Evolutionary conservation across 2,113 vertebrate species (phyloP), one percentile per base, ranked within the genome.

Genomic region (Oreotrochilus melanogaster): DNA sequence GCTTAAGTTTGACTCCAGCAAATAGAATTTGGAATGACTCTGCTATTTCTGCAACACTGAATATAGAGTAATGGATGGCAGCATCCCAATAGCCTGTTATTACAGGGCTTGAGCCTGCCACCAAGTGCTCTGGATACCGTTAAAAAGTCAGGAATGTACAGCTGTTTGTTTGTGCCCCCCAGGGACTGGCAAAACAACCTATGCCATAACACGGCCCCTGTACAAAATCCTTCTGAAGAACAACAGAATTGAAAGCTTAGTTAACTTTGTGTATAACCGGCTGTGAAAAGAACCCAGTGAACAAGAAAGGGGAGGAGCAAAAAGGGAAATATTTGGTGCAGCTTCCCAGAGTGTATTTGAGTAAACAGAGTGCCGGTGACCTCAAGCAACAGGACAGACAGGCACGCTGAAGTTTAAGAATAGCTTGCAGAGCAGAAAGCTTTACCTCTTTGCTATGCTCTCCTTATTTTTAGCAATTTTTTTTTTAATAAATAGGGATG

Each of bases 11-110:
- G 19, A 96, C 93, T 97, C 94, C 97, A 96, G 94, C 91, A 97
- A 95, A 95, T 48, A 57, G 95, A 97, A 92, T 86, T 88, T 97
- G 95, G 96, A 98, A 97, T 96, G 97, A 89, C 95, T 96, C 56
- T 87, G 96, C 97, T 98, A 98, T 98, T 98, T 98, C 96, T 97
- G 96, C 31, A 39, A 97, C 62, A 75, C 96, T 95, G 95, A 97
- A 97, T 96, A 98, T 97, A 97, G 94, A 94, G 95, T 88, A 94
- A 89, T 1, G 82, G 93, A 97, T 97, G 96, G 97, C 96, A 96
- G 94, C 88, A 95, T 94, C 93, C 95, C 96, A 96, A 94, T 89
- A 96, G 95, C 96, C 97, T 96, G 97, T 96, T 97, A 95, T 96
- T 97, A 96, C 10, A 51, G 95, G 95, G 96, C 97, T 95, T 97